Evolutionary conservation across 2,888 invertebrate species (phyloP), one percentile per base, ranked within the genome.

Genomic region (Mesopsocus fuscifrons): DNA sequence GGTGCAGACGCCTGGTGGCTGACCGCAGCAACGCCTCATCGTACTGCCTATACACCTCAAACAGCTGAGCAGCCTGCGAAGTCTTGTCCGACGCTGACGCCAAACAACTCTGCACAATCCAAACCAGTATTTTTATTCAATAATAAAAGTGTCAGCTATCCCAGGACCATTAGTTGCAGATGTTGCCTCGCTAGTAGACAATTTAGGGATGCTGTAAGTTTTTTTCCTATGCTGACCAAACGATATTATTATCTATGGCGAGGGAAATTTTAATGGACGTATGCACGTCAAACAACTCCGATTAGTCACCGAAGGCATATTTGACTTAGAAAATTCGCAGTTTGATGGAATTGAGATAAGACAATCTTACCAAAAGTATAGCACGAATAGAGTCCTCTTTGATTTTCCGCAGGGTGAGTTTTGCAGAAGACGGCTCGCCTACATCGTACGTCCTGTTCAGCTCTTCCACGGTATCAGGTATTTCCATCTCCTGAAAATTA

Each of bases 1-100:
- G 51, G 6, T 72, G 64, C 31, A 79, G 66, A 51, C 72, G 68
- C 3, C 60, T 57, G 52, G 79, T 68, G 0, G 75, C 74, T 1
- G 62, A 60, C 41, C 70, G 62, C 3, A 84, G 58, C 3, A 75
- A 53, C 20, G 63, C 61, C 49, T 83, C 80, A 0, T 77, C 69
- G 57, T 75, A 84, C 48, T 73, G 73, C 50, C 76, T 75, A 53
- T 80, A 80, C 13, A 81, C 68, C 52, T 71, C 71, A 51, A 74
- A 77, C 46, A 82, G 62, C 49, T 78, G 77, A 50, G 72, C 68
- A 1, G 72, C 68, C 57, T 72, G 72, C 0, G 71, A 68, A 1
- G 69, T 66, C 52, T 74, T 72, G 50, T 77, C 74, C 45, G 67
- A 63, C 33, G 62, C 60, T 51, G 68, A 68, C 45, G 70, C 71